Evolutionary conservation across 2,113 vertebrate species (phyloP), one percentile per base, ranked within the genome.

Genomic region (Eolophus roseicapilla): DNA sequence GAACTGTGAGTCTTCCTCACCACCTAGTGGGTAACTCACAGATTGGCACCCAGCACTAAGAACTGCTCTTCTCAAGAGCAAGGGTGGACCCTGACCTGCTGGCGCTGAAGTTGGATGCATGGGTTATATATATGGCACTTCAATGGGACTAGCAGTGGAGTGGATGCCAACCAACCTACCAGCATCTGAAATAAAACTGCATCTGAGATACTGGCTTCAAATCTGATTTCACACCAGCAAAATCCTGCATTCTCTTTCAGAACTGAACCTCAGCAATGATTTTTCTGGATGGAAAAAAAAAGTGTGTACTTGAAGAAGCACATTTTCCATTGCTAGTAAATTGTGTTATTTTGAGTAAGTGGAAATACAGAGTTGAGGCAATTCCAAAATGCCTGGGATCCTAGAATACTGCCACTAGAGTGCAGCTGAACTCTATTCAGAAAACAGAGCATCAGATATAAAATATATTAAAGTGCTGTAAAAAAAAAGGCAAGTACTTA

Each of bases 371-470:
- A 53, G 16, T 20, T 68, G 5, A 6, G 13, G 33, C 46, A 65
- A 9, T n/a, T 86, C 28, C 2, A 1, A 90, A 83, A 47, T 46
- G 23, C 44, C 85, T 52, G 70, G 71, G 87, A 73, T 80, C 44
- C 31, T 94, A 41, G n/a, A 77, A 57, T 7, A 23, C 49, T 88
- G 28, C 63, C 88, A 90, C 71, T 57, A 77, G 82, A 93, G 71
- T 62, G 88, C 94, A 96, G 75, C 71, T 94, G 85, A 62, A 41
- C 52, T 86, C 85, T 73, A 44, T 41, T 28, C 19, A 67, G 63
- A 31, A 85, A 82, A 17, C 52, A 82, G 50, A 41, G 46, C n/a
- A 59, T 24, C 57, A 50, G 8, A 43, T 24, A 6, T n/a, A 35
- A 55, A 82, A 20, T 55, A 23, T 4, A 14, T 21, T 37, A n/a